Evolutionary conservation across 2,113 vertebrate genomes (phyloP), one percentile per base, ranked within the genome.

Genomic region (Daubentonia madagascariensis): DNA sequence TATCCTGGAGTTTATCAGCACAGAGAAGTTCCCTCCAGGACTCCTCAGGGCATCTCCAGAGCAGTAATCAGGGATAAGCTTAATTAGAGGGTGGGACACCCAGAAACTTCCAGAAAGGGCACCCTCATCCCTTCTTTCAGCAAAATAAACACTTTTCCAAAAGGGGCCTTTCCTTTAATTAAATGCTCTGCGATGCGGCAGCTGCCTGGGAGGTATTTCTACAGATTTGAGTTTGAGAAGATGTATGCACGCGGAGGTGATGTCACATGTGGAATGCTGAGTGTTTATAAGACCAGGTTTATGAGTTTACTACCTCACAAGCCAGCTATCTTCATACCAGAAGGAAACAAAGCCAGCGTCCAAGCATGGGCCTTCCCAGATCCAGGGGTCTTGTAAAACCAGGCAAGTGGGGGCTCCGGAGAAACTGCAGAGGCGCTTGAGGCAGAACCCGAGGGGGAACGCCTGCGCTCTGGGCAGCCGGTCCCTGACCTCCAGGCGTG

Each of bases 311-410:
- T 0, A 0, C 52, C 57, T 86, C 25, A 1, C 10, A 13, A 20
- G 68, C 28, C 72, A 13, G 16, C 52, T 9, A 8, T 18, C 17
- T 54, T 75, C 32, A 0, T 1, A 6, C 6, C 40, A 8, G 25
- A 54, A n/a, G 7, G 54, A 14, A 20, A 7, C 0, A 12, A 20
- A 13, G 28, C 0, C 18, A 0, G 17, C 2, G 2, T n/a, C 57
- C 50, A 5, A 7, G 50, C 2, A 0, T 7, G 14, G 0, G 5
- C 61, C 73, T 2, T 54, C 75, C 85, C 76, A 61, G 37, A 9
- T 2, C 92, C 59, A 22, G 32, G 7, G 43, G 10, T 5, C 45
- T 52, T 11, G 3, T 28, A 6, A 22, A 48, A 12, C 2, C 9
- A 1, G 68, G 72, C 1, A 4, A 28, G 54, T 11, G 25, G 1